phyloP scores from a whole-genome alignment of 2,888 invertebrate genomes.

The Aphidius colemani region DNA sequence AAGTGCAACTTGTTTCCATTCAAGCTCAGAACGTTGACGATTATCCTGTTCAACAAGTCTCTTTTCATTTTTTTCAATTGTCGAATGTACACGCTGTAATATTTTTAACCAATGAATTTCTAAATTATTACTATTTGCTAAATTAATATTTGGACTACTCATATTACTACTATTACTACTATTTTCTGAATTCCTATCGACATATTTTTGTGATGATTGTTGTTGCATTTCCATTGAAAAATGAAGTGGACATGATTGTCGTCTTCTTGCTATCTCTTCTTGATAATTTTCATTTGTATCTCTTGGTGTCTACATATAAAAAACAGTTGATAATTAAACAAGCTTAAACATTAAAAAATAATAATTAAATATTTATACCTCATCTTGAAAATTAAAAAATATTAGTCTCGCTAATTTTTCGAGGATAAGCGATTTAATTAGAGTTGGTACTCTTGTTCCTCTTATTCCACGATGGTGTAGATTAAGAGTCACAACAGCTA shows the following conservation, averaged over 20 bases:
- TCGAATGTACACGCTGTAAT: conserved; percentile 72
- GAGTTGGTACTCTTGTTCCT: conserved; percentile 76
- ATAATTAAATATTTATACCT: background rate
- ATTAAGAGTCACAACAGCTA: conserved; percentile 83
- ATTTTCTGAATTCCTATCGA: conserved; percentile 33
- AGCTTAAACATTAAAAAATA: background rate
- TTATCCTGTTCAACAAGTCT: conserved; percentile 79
- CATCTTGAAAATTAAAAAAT: conserved; percentile 74
- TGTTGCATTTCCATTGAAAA: conserved; percentile 45
- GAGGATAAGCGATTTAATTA: conserved; percentile 74
- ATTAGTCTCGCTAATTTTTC: conserved; percentile 75
- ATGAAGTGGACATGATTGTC: conserved; percentile 49
- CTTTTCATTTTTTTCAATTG: conserved; percentile 80
- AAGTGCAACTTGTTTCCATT: conserved; percentile 81
- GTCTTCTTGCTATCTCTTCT: conserved; percentile 37
- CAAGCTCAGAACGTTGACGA: conserved; percentile 77
- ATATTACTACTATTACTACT: conserved; percentile 43
- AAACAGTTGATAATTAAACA: background rate
- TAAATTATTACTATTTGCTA: conserved; percentile 47
- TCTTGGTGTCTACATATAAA: conserved; percentile 21
- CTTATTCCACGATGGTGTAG: conserved; percentile 84
- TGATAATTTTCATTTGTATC: conserved; percentile 21
- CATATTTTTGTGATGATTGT: conserved; percentile 44
- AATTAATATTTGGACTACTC: conserved; percentile 41
- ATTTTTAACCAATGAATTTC: conserved; percentile 72